Percentiles rank a stretch among this genome's conserved stretches.
These are phyloP conservation scores for Ectropis crepuscularia DNA, from an alignment of 2,888 invertebrate genomes.

Conservation along the genomic window DNA sequence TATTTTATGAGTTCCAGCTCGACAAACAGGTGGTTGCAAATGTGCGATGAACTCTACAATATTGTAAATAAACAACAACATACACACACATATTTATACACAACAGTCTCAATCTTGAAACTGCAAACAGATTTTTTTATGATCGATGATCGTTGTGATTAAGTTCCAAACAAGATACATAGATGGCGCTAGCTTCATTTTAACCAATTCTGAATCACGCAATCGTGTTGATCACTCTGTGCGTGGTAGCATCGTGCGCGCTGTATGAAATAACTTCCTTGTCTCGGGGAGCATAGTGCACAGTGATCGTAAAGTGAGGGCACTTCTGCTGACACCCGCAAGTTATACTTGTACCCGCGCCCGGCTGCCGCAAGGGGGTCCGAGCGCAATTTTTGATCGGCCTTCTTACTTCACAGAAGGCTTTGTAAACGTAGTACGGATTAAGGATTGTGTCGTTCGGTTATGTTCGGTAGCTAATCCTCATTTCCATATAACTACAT, in stretches of 20 bases:
- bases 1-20: too few relatives aligned
- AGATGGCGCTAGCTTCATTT: constrained; percentile 21
- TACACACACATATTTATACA: too few relatives aligned
- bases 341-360: constrained; percentile 81
- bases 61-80: too few relatives aligned
- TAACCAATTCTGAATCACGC: constrained; percentile 42
- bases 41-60: too few relatives aligned
- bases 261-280: constrained; percentile 86
- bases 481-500: too few relatives aligned
- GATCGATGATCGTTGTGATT: not conserved
- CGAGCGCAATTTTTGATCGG: constrained; percentile 92
- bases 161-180: not conserved
- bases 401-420: constrained; percentile 88
- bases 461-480: too few relatives aligned
- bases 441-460: too few relatives aligned
- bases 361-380: constrained; percentile 77
- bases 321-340: constrained; percentile 92
- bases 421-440: too few relatives aligned
- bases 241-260: not conserved
- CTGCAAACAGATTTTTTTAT: too few relatives aligned
- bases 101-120: too few relatives aligned
- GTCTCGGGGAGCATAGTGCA: constrained; percentile 95
- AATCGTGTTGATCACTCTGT: constrained; percentile 43
- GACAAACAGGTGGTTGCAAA: too few relatives aligned
- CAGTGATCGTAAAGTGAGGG: constrained; percentile 94